A percentile compares a stretch with the other conserved stretches of the same genome.
Conservation (phyloP, 2,113 vertebrate genomes). For the Petrocephalus zakoni region DNA sequence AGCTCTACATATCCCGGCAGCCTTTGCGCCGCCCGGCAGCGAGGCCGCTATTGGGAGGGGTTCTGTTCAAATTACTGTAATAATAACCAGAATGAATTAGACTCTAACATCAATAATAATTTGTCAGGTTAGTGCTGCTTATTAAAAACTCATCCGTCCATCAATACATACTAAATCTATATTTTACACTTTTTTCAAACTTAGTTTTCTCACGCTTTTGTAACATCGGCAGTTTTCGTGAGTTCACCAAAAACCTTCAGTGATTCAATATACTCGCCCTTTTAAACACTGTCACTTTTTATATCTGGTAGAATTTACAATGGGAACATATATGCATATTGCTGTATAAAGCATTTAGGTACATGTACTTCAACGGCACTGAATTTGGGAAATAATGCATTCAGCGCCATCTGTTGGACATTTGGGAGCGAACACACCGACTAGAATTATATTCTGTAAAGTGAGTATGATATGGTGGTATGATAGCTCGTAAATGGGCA, state of each 20-base stretch:
- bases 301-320: neutral
- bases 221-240: neutral
- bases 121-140: neutral
- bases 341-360: neutral
- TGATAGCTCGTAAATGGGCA: neutral
- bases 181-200: neutral
- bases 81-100: neutral
- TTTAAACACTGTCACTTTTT: neutral
- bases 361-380: neutral
- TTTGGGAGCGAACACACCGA: neutral
- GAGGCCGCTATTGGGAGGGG: neutral
- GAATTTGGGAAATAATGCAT: neutral
- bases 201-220: neutral
- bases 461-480: neutral
- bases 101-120: neutral
- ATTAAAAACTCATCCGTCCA: neutral
- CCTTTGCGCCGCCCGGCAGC: slow-evolving; percentile 29
- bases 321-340: neutral
- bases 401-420: neutral
- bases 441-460: neutral
- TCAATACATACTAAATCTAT: neutral
- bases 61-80: neutral
- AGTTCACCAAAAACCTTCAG: neutral
- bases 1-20: slow-evolving; percentile 39
- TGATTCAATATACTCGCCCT: neutral